Base-by-base conservation (phyloP, 2,888 invertebrate species). In the Tachina lurida region DNA sequence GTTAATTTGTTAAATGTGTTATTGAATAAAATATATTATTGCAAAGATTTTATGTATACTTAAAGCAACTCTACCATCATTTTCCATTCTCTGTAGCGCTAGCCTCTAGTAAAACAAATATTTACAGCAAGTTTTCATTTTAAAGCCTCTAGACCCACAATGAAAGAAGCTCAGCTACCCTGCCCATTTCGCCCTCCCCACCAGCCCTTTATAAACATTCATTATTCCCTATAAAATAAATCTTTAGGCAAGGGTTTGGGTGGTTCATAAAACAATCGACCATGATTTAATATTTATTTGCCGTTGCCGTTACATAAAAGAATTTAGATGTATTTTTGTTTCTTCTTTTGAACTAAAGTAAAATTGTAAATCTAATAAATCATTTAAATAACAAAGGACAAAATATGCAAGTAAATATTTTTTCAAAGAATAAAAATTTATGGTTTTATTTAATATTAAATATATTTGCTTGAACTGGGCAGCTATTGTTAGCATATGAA, bases 341-440 rank as follows among this genome's bases (percentile, higher is more conserved):
- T 60, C 13, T 31, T 31, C 2, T 7, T 31, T 31, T 62, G 49
- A 17, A 47, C 47, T 65, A 56, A 31, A 5, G 41, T 8, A 60
- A 78, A 52, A 60, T 43, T 52, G 41, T 19, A 70, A 78, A 62
- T 70, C 49, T 39, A 78, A 70, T 78, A 78, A 78, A 76, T 76
- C 75, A 65, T 76, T 76, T 65, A 31, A 75, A 45, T 56, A 76
- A 56, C 65, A 76, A 75, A 63, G 74, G 15, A 74, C 74, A 10
- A 74, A 62, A 47, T 65, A 60, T 60, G n/a, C 3, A 60, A 9
- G 15, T 9, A 10, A n/a, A 62, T 43, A 60, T 10, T 19, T 1
- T 58, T 47, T 45, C 15, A 52, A 3, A 65, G 52, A 52, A 43
- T 43, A 17, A 43, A 56, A 76, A 47, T 76, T 54, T 76, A 76